Evolutionary conservation across 2,797 vertebrate species (phyloP), one percentile per base, ranked within the genome.

Genomic region (Kryptolebias ocellatus): DNA sequence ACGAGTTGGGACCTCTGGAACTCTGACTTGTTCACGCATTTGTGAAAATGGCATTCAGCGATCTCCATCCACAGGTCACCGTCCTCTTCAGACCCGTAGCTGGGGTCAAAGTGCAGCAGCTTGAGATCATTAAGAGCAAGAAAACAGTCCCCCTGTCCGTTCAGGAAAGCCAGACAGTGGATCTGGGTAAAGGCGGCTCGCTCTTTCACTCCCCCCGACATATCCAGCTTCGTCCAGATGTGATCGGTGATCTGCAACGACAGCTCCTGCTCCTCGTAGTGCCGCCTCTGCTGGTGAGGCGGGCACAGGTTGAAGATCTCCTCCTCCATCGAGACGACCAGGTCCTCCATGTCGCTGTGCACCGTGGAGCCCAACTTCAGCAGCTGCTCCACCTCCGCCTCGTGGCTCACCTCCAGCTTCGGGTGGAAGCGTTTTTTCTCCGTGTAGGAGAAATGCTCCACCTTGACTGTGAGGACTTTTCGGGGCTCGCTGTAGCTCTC

Each of bases 401-500:
- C 97, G 0, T 97, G 97, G 37, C 87, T 92, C 0, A 96, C 92
- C 87, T 98, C 97, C 1, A 83, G 85, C 89, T 97, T 98, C 0
- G 96, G 95, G 63, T 98, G 96, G 84, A 94, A 98, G 53, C 94
- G 96, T 70, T 95, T 96, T 82, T 95, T 96, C 70, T 99, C 98
- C 0, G 77, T 76, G 81, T 98, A 98, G 0, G 95, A 95, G 73
- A 96, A 95, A 0, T 95, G 95, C 54, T 99, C 96, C 0, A 99
- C 94, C 90, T 96, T 99, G 60, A 99, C 91, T 0, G 98, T 95
- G 78, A 96, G 96, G 74, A 99, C 97, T 84, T 98, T 98, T 34
- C 96, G 96, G 0, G 95, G 93, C 78, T 97, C 94, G 0, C 90
- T 93, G 11, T 95, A 96, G 83, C 92, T 97, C 90, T 99, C 98